phyloP scores from a whole-genome alignment of 1,140 invertebrate genomes.

The Drosophila kepulauana region DNA sequence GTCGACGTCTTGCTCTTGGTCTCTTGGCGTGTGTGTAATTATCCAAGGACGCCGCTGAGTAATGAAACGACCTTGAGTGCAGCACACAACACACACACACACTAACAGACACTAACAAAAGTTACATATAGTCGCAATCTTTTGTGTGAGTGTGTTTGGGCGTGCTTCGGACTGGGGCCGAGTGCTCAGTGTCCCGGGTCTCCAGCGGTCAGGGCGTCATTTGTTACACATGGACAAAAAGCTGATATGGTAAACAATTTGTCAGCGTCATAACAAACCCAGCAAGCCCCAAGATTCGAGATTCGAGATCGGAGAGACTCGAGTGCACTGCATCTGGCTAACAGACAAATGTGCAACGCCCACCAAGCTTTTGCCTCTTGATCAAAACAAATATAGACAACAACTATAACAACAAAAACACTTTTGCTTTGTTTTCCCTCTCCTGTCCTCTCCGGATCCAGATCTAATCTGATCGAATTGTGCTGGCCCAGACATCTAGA shows the following conservation, averaged over 20 bases:
- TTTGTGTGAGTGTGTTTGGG: conserved; percentile 58
- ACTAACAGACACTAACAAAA: conserved; percentile 26
- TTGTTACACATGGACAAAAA: conserved; percentile 77
- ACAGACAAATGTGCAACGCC: conserved; percentile 42
- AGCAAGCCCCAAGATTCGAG: conserved; percentile 16
- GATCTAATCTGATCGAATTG: conserved; percentile 6
- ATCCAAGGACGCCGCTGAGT: conserved; percentile 82
- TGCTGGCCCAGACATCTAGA: conserved; percentile 36
- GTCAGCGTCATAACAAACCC: conserved; percentile 69
- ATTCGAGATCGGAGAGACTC: not conserved
- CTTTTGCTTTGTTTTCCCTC: conserved; percentile 18
- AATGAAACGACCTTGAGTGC: conserved; percentile 84
- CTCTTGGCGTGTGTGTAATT: conserved; percentile 80
- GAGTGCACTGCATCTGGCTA: conserved; percentile 10
- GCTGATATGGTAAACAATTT: conserved; percentile 80
- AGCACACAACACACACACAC: conserved; percentile 55
- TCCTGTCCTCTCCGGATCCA: not conserved
- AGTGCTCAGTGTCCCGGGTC: not conserved
- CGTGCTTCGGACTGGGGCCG: conserved; percentile 45
- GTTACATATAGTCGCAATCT: conserved; percentile 42
- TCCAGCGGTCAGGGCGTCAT: conserved; percentile 58
- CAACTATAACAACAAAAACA: not conserved
- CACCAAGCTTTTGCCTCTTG: conserved; percentile 26
- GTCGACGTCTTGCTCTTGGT: conserved; percentile 48
- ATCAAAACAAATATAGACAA: conserved; percentile 42